Evolutionary conservation across 64 coral and sea anemone genomes (phyloP).

Genomic region (Porites australiensis): DNA sequence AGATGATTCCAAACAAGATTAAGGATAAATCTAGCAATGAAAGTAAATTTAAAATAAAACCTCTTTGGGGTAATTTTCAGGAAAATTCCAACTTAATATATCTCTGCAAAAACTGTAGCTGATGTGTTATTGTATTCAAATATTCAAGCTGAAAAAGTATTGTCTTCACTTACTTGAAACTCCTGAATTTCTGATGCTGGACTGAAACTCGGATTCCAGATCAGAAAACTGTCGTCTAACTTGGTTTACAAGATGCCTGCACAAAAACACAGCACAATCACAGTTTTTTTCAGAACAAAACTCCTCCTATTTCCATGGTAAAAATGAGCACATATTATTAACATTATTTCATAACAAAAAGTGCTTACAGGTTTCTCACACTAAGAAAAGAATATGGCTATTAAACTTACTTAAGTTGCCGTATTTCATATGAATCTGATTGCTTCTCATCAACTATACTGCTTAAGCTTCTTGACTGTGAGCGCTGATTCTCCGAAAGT

Average conservation of each 20-base stretch:
- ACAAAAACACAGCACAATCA: not conserved
- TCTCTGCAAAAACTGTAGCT: no score
- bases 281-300: not conserved
- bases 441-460: constrained; percentile 79
- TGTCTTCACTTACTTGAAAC: constrained; percentile 4
- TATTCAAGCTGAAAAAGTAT: not conserved
- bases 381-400: not conserved
- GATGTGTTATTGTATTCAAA: no score
- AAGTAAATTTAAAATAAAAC: no score
- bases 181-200: constrained; percentile 33
- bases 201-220: constrained; percentile 33
- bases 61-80: no score
- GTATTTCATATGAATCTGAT: constrained; percentile 35
- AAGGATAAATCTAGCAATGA: no score
- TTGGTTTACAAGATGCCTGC: constrained; percentile 48
- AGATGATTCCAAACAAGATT: no score
- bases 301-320: not conserved
- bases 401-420: constrained; percentile 68
- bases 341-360: no score
- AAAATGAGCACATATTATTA: not conserved
- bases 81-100: no score
- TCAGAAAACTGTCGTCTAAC: constrained; percentile 31
- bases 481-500: constrained; percentile 88
- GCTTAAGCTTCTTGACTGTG: constrained; percentile 70
- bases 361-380: not conserved